Conservation (phyloP, 1,140 invertebrate genomes). For the Brachionus plicatilis region DNA sequence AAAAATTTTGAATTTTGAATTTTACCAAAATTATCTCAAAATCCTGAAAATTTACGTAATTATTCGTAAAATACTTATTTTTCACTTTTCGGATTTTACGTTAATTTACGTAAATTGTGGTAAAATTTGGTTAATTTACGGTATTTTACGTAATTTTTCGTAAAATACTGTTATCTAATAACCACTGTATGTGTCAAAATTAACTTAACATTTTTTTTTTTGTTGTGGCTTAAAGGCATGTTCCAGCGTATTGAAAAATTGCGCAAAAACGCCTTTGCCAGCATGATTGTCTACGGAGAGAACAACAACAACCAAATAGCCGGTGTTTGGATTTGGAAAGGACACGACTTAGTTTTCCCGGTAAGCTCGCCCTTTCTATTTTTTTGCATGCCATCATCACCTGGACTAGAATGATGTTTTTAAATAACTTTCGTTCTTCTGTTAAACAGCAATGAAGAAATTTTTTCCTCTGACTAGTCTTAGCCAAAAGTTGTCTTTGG, state of each 20-base stretch:
- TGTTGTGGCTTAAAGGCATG: slow-evolving; percentile 64
- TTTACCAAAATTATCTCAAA: no score
- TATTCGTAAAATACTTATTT: no score
- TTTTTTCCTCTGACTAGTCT: neutral
- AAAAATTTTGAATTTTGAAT: no score
- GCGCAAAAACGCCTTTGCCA: slow-evolving; percentile 90
- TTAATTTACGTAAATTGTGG: no score
- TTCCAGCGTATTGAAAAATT: slow-evolving; percentile 96
- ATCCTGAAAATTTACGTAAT: no score
- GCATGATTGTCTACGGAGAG: slow-evolving; percentile 82
- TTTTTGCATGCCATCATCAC: slow-evolving; percentile 60
- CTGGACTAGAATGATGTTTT: neutral
- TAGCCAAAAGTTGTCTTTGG: neutral
- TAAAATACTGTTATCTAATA: no score
- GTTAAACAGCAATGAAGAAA: slow-evolving; percentile 12
- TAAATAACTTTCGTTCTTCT: slow-evolving; percentile 20
- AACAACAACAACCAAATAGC: slow-evolving; percentile 88
- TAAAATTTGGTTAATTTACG: no score
- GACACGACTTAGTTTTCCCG: slow-evolving; percentile 83
- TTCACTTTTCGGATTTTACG: no score
- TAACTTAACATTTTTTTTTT: neutral
- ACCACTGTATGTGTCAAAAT: no score
- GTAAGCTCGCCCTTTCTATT: slow-evolving; percentile 57
- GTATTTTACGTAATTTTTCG: no score
- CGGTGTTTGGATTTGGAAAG: slow-evolving; percentile 93